Evolutionary conservation across 1,140 invertebrate genomes (phyloP), one percentile per base, ranked within the genome.

Genomic region (Campodea augens): DNA sequence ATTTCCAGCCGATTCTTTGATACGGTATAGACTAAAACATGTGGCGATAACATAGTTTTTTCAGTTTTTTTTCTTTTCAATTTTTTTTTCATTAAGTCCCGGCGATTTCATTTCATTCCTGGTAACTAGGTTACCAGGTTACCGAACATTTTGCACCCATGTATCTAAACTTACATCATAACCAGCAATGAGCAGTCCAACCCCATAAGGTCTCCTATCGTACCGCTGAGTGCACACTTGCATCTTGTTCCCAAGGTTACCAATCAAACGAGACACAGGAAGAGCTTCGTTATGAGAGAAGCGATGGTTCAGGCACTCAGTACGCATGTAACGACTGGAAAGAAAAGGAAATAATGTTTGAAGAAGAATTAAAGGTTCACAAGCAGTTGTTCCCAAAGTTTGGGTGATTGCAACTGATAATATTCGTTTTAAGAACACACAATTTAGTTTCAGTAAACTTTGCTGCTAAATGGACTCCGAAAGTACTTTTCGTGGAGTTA

Each of bases 151-250:
- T n/a, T n/a, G n/a, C n/a, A n/a, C n/a, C n/a, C n/a, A n/a, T n/a
- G n/a, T n/a, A n/a, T 41, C 48, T 23, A 50, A 52, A 72, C 74
- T 75, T 66, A 87, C 83, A 73, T 99, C 96, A 68, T 85, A 97
- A 19, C 95, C 95, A 54, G 87, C 89, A 25, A 98, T 79, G 12
- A 99, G 65, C 4, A 99, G 66, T 12, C 96, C 95, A 43, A 99
- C 95, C 18, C 96, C 96, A 59, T 91, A 93, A 1, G 96, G 96
- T 38, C 96, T 68, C 53, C 89, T 77, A 55, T 96, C 92, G 60
- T 99, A 98, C 42, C 91, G 74, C 64, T 98, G 95, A 4, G 95
- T 99, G 43, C 85, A 95, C 4, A 85, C 73, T 69, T 98, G 95
- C 78, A 98, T 89, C 68, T 97, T 96, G 60, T 88, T 90, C 43